Evolutionary conservation across 2,888 invertebrate species (phyloP), one percentile per base, ranked within the genome.

Genomic region (Ennomos erosarius): DNA sequence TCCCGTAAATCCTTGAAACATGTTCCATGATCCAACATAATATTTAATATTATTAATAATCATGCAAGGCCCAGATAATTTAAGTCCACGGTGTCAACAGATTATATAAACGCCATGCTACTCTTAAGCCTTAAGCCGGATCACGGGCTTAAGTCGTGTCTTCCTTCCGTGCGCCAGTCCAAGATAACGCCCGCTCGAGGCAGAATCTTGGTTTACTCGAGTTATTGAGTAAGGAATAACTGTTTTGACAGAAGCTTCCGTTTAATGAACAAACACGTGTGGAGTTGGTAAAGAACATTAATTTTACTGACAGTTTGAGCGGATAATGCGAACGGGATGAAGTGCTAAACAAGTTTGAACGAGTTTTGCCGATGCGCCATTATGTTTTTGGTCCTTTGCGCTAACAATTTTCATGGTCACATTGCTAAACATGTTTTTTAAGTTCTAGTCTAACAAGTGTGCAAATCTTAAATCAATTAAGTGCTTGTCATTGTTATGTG

Each of bases 231-330:
- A 46, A 63, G 59, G 59, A 63, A 63, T 67, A 64, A 51, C 54
- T 59, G 65, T 63, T 65, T 55, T 65, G 67, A 67, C 59, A 55
- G 58, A 26, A 38, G 65, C 65, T 64, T 67, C 62, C 64, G 59
- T 46, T 58, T 55, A 36, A 54, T 55, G 57, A 62, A 59, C 60
- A 64, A 57, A 64, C 62, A 53, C 49, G 57, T n/a, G 26, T 26
- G 26, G 26, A 26, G 26, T 26, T 26, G 26, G 3, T 26, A 6
- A 26, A 26, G 26, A 26, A 26, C 26, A 6, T 38, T 11, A 8
- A 11, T 48, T 10, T 38, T 4, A 10, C 13, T 46, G 36, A 35
- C 12, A 9, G 13, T 36, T 35, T 36, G 10, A 16, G 11, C n/a
- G n/a, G 26, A 44, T 8, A 33, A 10, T 26, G 9, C 11, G 8